Evolutionary conservation across 2,113 vertebrate species (phyloP).

Genomic region (Tiliqua scincoides): DNA sequence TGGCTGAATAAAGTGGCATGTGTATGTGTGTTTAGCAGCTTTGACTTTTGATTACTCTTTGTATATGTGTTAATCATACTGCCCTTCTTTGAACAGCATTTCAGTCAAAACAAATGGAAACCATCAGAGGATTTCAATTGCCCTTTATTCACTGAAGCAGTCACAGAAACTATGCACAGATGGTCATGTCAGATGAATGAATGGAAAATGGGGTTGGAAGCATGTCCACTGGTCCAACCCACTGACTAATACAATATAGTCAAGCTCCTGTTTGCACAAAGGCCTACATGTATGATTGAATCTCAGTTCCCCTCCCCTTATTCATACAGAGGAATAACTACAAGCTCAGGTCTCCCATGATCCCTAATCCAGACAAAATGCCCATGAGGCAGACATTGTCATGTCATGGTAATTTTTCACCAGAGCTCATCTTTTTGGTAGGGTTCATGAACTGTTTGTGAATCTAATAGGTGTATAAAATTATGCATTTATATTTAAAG

Average conservation of each 20-base stretch:
- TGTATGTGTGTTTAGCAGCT: constrained; percentile 37
- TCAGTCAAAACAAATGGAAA: constrained; percentile 4
- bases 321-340: neutral
- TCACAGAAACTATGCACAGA: neutral
- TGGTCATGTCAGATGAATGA: neutral
- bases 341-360: neutral
- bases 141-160: neutral
- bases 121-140: neutral
- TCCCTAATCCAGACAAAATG: neutral
- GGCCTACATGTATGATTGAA: neutral
- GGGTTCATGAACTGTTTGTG: neutral
- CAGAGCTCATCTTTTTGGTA: neutral
- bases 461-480: neutral
- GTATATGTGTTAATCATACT: constrained; percentile 43
- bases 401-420: neutral
- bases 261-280: neutral
- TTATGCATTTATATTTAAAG: too few relatives aligned
- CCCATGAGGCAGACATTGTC: neutral
- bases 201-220: neutral
- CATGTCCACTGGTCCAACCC: neutral
- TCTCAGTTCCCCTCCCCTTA: neutral
- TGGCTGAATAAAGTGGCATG: constrained; percentile 14
- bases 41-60: constrained; percentile 49
- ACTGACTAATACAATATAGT: neutral
- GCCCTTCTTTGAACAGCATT: constrained; percentile 22